Evolutionary conservation across 2,113 vertebrate genomes (phyloP).

Genomic region (Oreochromis tanganicae): DNA sequence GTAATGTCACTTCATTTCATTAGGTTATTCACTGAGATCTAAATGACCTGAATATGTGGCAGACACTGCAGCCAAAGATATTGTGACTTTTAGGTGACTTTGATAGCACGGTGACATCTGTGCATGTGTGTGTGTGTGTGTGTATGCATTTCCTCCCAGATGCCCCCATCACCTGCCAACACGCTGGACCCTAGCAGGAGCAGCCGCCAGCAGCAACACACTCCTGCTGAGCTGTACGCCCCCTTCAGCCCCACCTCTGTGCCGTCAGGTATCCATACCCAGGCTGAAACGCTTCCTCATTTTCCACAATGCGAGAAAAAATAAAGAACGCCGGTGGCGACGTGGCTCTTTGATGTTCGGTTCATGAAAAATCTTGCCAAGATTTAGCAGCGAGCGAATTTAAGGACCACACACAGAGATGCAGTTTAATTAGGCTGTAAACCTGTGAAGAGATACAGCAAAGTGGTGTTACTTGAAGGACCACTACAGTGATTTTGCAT

Average conservation of each 20-base stretch:
- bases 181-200: constrained; percentile 90
- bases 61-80: neutral
- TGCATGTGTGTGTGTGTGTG: neutral
- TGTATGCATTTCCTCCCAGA: constrained; percentile 69
- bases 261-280: constrained; percentile 83
- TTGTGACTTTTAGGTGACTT: constrained; percentile 45
- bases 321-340: neutral
- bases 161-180: constrained; percentile 97
- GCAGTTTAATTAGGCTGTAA: neutral
- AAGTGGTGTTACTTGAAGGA: neutral
- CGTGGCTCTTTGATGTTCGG: neutral
- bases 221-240: constrained; percentile 86
- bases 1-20: neutral
- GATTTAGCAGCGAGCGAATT: neutral
- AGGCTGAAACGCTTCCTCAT: neutral
- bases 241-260: constrained; percentile 91
- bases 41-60: neutral
- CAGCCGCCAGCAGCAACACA: constrained; percentile 77
- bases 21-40: neutral
- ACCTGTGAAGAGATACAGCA: neutral
- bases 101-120: constrained; percentile 25
- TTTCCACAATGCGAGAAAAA: neutral
- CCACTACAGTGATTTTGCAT: neutral
- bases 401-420: neutral
- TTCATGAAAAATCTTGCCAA: neutral